These are phyloP conservation scores for Drosophila baimaii DNA, from an alignment of 1,140 invertebrate genomes.

Conservation along the genomic window DNA sequence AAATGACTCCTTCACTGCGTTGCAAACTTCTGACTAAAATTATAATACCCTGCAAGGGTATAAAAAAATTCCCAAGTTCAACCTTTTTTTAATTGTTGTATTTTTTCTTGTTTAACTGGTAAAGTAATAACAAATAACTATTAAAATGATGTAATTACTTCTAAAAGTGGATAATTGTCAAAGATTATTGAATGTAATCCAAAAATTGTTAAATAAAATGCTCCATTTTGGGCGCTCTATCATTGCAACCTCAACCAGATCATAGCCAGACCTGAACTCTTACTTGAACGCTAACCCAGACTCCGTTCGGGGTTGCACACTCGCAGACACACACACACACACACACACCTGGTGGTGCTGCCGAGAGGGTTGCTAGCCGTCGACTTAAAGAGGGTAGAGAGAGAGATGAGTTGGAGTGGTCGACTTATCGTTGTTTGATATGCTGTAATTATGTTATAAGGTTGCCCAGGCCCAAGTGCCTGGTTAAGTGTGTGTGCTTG, in stretches of 20 bases:
- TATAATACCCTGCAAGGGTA: too few relatives aligned
- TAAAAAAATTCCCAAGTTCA: too few relatives aligned
- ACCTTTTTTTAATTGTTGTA: too few relatives aligned
- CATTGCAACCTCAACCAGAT: neutral
- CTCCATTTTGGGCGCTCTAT: constrained; percentile 20
- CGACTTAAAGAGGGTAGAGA: neutral
- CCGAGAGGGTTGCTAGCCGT: constrained; percentile 43
- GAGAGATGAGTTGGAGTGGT: neutral
- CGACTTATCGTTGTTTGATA: constrained; percentile 72
- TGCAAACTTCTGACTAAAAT: too few relatives aligned
- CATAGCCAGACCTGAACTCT: constrained; percentile 5
- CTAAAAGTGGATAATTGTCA: too few relatives aligned
- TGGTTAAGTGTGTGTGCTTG: constrained; percentile 57
- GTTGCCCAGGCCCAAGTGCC: constrained; percentile 63
- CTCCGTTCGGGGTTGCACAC: constrained; percentile 12
- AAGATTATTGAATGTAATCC: too few relatives aligned
- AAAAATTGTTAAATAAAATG: neutral
- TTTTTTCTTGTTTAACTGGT: too few relatives aligned
- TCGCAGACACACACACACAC: neutral
- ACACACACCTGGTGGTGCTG: constrained; percentile 17
- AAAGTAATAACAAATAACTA: too few relatives aligned
- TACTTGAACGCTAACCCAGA: neutral
- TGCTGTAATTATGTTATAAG: constrained; percentile 81
- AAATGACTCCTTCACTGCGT: too few relatives aligned
- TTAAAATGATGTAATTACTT: too few relatives aligned